These are phyloP conservation scores for Philypnodon macrostomus DNA, from an alignment of 2,797 vertebrate species.

Conservation along the genomic window DNA sequence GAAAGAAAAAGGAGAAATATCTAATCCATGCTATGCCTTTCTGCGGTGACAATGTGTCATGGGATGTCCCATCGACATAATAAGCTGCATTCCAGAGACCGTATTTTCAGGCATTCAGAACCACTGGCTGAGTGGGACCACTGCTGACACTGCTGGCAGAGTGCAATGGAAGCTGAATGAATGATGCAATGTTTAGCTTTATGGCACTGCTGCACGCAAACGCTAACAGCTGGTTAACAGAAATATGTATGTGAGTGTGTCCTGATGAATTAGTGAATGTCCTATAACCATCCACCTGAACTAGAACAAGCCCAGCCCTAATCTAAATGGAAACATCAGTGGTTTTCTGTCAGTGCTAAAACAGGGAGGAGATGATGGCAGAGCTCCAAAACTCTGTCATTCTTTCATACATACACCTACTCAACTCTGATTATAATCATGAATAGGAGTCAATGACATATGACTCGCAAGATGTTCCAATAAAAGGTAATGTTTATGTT, in stretches of 20 bases:
- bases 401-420: constrained; percentile 25
- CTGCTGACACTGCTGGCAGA: constrained; percentile 61
- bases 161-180: constrained; percentile 60
- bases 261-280: constrained; percentile 50
- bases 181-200: constrained; percentile 57
- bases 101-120: constrained; percentile 44
- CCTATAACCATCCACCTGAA: constrained; percentile 41
- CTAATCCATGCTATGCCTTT: constrained; percentile 51
- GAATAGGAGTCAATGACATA: constrained; percentile 40
- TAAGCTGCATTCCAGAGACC: constrained; percentile 52
- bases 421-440: constrained; percentile 69
- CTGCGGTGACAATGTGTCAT: constrained; percentile 30
- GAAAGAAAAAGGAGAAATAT: constrained; percentile 46
- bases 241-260: constrained; percentile 49
- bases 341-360: constrained; percentile 54
- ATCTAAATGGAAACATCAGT: constrained; percentile 53
- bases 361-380: constrained; percentile 26
- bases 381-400: constrained; percentile 44
- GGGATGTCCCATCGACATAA: constrained; percentile 38
- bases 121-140: constrained; percentile 38
- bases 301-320: constrained; percentile 30
- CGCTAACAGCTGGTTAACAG: constrained; percentile 62
- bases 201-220: constrained; percentile 42
- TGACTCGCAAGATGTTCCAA: no score
- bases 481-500: no score